Conservation (phyloP, 2,797 vertebrate genomes). For the Dendrocincla tyrannina region DNA sequence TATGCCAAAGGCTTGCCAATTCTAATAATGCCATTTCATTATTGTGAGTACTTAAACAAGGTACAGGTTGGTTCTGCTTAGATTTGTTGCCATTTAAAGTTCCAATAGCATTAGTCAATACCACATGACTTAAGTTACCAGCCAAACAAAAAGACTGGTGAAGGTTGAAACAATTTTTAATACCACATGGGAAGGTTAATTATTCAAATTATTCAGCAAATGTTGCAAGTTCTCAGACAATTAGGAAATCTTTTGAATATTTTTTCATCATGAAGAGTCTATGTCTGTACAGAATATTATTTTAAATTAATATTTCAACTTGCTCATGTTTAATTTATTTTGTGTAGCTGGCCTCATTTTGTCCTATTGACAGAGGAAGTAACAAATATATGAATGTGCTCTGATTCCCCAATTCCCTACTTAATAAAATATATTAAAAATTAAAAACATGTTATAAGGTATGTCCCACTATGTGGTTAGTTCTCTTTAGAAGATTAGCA, state of each 20-base stretch:
- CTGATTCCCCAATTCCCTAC: conserved; percentile 39
- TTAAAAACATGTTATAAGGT: conserved; percentile 38
- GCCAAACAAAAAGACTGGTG: neutral
- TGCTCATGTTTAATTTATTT: conserved; percentile 12
- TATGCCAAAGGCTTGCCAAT: neutral
- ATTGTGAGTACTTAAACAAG: neutral
- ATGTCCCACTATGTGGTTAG: neutral
- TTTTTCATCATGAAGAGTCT: neutral
- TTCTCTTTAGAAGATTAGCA: conserved; percentile 39
- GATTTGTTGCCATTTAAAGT: neutral
- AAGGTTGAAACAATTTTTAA: neutral
- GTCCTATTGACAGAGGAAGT: neutral
- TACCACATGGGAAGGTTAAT: neutral
- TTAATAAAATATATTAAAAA: conserved; percentile 43
- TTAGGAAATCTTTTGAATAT: neutral
- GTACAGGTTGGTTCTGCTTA: neutral
- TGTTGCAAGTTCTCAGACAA: conserved; percentile 4
- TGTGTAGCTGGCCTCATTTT: neutral
- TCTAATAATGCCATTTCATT: neutral
- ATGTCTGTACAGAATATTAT: neutral
- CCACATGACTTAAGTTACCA: neutral
- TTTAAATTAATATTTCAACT: conserved; percentile 24
- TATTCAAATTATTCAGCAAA: neutral
- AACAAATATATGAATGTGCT: conserved; percentile 4
- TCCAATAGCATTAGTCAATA: neutral